Base-by-base conservation (phyloP, 2,888 invertebrate genomes). In the Rhodophaea formosa region DNA sequence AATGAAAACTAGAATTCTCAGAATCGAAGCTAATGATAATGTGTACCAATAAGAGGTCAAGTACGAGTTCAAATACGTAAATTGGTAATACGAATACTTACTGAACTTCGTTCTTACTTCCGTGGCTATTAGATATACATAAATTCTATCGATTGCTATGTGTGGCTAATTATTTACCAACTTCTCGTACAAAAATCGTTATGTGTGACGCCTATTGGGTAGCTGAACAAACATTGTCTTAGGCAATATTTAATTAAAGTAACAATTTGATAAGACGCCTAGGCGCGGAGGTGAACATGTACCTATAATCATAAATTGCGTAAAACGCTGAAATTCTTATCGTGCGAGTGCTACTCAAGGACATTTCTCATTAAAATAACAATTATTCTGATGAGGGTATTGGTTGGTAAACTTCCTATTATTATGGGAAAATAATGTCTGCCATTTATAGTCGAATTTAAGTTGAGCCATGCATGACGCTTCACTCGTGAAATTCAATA, bases 181-280 rank as follows among this genome's bases (percentile, higher is more conserved):
- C n/a, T 39, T 8, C 10, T n/a, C 3, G 3, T 12, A 5, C 3
- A 39, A 0, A 39, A 39, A 10, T 12, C 10, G 39, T 3, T 39
- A 35, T 12, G 35, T 6, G 39, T 39, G 39, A 6, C 12, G 39
- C 10, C n/a, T 39, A 39, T 39, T 39, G 23, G 5, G 23, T 23
- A 39, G 12, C 39, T 39, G 39, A 35, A 53, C 53, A 53, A 53
- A 53, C 39, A 23, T 65, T 69, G 70, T 64, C 67, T 70, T 73
- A 74, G 68, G 63, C 62, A 63, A 70, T 65, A 71, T 72, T 75
- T 77, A 72, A 74, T 74, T 76, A 68, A 66, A 63, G 66, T 59
- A 62, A 65, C 63, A 63, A 62, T 67, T 69, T 75, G 76, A 78
- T 78, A 79, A 74, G 65, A 57, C 51, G 58, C 56, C 57, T 44